These are phyloP conservation scores for Lagria hirta DNA, from an alignment of 2,888 invertebrate genomes.

Conservation along the genomic window DNA sequence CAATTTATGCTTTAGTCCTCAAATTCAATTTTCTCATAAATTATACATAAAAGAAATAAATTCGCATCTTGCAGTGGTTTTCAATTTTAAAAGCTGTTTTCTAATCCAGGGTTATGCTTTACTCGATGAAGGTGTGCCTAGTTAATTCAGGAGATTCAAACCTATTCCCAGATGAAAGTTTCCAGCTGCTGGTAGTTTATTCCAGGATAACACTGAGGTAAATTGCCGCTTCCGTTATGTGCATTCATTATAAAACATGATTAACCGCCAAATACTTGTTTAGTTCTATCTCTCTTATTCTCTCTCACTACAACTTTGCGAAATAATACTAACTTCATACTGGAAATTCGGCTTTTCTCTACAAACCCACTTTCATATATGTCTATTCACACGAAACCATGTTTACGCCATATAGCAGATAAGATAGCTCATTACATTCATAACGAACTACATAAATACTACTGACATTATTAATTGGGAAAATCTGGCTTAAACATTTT, in stretches of 20 bases:
- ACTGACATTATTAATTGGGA: no score
- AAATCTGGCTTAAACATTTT: no score
- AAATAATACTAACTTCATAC: conserved; percentile 21
- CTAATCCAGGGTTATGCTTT: conserved; percentile 31
- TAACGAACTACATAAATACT: no score
- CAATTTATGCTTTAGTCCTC: no score
- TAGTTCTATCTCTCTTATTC: conserved; percentile 12
- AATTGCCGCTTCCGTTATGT: conserved; percentile 39
- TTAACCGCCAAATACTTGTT: conserved; percentile 33
- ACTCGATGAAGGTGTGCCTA: conserved; percentile 26
- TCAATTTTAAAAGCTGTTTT: conserved; percentile 32
- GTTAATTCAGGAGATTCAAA: conserved; percentile 35
- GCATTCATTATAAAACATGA: conserved; percentile 40
- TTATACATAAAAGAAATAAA: conserved; percentile 30
- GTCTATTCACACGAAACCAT: conserved; percentile 15
- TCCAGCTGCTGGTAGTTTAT: conserved; percentile 35
- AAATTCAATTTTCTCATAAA: conserved; percentile 21
- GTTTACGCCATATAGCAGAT: conserved; percentile 20
- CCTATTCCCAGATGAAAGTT: conserved; percentile 36
- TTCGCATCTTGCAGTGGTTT: conserved; percentile 29
- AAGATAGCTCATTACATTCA: no score
- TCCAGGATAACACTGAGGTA: conserved; percentile 36
- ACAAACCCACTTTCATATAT: conserved; percentile 10
- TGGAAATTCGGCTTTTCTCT: conserved; percentile 21
- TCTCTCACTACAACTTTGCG: conserved; percentile 16